A percentile compares a stretch with the other conserved stretches of the same genome.
Evolutionary conservation across 2,888 invertebrate species (phyloP).

Genomic region (Seladonia tumulorum): DNA sequence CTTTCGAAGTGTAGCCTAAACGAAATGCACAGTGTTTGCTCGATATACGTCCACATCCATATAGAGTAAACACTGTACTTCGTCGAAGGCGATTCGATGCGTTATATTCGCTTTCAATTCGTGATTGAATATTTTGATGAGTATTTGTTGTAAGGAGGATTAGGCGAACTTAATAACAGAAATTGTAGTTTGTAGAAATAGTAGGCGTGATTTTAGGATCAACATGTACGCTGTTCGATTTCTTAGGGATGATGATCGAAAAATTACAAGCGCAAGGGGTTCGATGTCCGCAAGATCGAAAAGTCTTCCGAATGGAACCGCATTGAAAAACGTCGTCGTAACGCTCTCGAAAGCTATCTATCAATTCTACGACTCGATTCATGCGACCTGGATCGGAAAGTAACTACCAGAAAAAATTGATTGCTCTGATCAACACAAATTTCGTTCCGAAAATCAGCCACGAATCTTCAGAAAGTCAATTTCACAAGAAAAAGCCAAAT

Average conservation of each 20-base stretch:
- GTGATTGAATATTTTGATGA: background rate
- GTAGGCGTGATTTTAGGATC: background rate
- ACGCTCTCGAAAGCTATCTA: background rate
- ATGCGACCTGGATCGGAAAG: slow-evolving; percentile 21
- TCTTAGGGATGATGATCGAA: background rate
- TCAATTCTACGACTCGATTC: slow-evolving; percentile 19
- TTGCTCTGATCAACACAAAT: background rate
- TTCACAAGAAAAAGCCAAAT: background rate
- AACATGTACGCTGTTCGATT: background rate
- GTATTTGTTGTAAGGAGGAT: background rate
- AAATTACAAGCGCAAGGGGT: slow-evolving; percentile 33
- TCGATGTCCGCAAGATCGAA: background rate
- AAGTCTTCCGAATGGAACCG: background rate
- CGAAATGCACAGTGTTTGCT: no score
- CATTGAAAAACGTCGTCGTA: slow-evolving; percentile 10
- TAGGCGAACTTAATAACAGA: background rate
- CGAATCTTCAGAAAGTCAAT: no score
- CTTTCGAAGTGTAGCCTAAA: background rate
- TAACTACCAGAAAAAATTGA: slow-evolving; percentile 28
- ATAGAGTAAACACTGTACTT: no score
- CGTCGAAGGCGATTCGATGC: background rate
- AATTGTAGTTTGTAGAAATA: background rate
- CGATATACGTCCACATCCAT: no score
- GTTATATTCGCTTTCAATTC: background rate
- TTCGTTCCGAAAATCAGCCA: no score